Percentiles rank a stretch among this genome's conserved stretches.
Evolutionary conservation across 2,888 invertebrate species (phyloP).

Genomic region (Ophion obscuratus): DNA sequence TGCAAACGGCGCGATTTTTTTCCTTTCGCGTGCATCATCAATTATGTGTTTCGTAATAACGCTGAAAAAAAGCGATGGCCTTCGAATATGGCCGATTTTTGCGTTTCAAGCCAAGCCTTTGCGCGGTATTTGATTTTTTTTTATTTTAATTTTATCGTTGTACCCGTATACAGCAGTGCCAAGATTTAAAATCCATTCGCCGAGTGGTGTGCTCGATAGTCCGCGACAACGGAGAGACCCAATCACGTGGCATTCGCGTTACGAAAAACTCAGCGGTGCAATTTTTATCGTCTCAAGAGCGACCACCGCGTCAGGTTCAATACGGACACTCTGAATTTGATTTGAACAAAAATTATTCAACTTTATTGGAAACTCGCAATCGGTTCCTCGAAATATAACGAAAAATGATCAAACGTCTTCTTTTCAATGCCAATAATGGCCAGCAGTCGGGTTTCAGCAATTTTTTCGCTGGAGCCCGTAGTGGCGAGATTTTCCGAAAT

Average conservation of each 20-base stretch:
- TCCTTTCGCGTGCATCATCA: constrained; percentile 24
- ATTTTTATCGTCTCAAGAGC: no score
- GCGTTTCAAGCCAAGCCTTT: neutral
- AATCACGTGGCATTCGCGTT: constrained; percentile 58
- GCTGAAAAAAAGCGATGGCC: constrained; percentile 21
- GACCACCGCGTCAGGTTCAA: no score
- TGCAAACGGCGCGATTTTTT: constrained; percentile 56
- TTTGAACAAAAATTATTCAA: no score
- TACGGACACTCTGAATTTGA: no score
- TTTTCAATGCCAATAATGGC: no score
- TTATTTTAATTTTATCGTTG: constrained; percentile 49
- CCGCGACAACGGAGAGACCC: constrained; percentile 52
- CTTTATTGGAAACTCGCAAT: no score
- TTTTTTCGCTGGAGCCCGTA: no score
- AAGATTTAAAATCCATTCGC: constrained; percentile 62
- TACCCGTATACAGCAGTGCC: constrained; percentile 68
- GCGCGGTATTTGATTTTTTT: neutral
- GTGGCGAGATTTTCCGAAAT: no score
- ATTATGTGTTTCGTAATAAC: neutral
- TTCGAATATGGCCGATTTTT: constrained; percentile 28
- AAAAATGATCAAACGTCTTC: no score
- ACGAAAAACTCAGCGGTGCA: constrained; percentile 67
- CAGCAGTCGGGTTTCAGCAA: no score
- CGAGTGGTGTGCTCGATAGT: constrained; percentile 7
- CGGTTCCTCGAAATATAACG: no score